Base-by-base conservation (phyloP, 2,113 vertebrate species). In the Gnathonemus echidnorhynchus region DNA sequence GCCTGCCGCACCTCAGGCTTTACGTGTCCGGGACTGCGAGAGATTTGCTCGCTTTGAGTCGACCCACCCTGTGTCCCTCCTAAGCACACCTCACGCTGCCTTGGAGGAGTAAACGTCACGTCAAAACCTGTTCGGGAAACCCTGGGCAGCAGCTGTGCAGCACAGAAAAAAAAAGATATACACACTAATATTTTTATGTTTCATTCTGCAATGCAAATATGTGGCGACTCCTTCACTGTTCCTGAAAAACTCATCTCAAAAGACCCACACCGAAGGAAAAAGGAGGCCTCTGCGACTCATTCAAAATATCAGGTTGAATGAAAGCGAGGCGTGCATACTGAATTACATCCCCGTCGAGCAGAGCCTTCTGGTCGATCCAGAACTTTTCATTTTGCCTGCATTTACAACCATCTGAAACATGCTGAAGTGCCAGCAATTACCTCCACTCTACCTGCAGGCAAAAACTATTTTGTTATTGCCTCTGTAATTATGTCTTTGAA, bases 401-500 rank as follows among this genome's bases (percentile, higher is more conserved):
- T 89, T 92, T 84, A 48, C 84, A 92, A 93, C 90, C 89, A 93
- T 94, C 92, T 46, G 31, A 92, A 95, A 96, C 94, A 94, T 94
- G 95, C 94, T 91, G 86, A 93, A 92, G 92, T 93, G 92, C 92
- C 92, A 91, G 90, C 90, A 89, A 91, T 91, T 94, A 92, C 90
- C 89, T 92, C 91, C 88, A 88, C 92, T 58, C 89, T 86, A 92
- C 91, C 94, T 92, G 89, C 91, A 93, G 94, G 94, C 94, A 49
- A 85, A 92, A 95, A 91, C 80, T 89, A 91, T 92, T 58, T 84
- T 91, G 91, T 95, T 88, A 31, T 45, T 86, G 92, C 91, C 93
- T 93, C 90, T 94, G 90, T 93, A 95, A 95, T 96, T 94, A 95
- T 27, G 86, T 89, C 93, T 96, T 94, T 94, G 93, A 95, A 93